Percentiles rank a stretch among this genome's conserved stretches.
phyloP scores from a whole-genome alignment of 2,888 invertebrate genomes.

The Caenorhabditis sp. region DNA sequence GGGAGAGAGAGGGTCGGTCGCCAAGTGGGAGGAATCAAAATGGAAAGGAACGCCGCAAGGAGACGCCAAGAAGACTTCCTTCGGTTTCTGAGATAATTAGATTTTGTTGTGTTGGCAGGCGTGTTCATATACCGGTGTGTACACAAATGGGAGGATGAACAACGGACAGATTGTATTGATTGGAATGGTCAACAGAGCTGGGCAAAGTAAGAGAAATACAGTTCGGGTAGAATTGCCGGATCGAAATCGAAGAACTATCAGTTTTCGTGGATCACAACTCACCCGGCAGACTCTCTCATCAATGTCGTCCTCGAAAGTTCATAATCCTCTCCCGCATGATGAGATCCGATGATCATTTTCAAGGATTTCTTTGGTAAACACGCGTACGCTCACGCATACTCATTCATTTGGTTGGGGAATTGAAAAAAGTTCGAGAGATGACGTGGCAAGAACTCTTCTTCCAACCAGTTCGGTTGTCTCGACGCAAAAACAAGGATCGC shows the following conservation, averaged over 20 bases:
- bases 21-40: neutral
- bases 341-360: conserved; percentile 5
- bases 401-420: neutral
- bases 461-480: neutral
- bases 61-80: no score
- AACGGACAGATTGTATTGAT: neutral
- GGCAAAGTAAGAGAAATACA: no score
- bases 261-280: no score
- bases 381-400: neutral
- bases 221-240: no score
- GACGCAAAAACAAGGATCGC: conserved; percentile 29
- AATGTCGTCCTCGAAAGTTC: neutral
- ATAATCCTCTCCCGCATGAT: neutral
- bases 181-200: neutral
- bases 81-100: conserved; percentile 32
- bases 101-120: conserved; percentile 18
- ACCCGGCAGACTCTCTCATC: no score
- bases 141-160: conserved; percentile 20
- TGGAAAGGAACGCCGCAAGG: neutral
- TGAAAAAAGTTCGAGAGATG: conserved; percentile 1
- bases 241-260: no score
- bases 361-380: conserved; percentile 7
- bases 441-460: neutral
- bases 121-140: neutral
- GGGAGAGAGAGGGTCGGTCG: conserved; percentile 9